Percentiles rank a stretch among this genome's conserved stretches.
Conservation (phyloP, 1,140 invertebrate genomes). For the Eriosoma lanigerum region DNA sequence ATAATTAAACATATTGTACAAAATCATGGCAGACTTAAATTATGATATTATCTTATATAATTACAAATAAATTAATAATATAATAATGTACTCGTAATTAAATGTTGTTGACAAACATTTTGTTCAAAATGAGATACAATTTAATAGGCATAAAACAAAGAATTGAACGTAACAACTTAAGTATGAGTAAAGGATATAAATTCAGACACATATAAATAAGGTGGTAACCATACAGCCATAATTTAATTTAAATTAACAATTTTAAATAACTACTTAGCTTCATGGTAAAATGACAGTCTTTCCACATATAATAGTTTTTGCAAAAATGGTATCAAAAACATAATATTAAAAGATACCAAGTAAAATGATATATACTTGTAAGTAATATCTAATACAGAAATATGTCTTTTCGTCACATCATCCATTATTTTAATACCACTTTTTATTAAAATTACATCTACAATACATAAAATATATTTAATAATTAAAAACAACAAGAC, state of each 20-base stretch:
- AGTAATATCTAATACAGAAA: conserved; percentile 67
- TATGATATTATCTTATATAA: conserved; percentile 5
- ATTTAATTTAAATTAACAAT: conserved; percentile 1
- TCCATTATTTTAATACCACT: conserved; percentile 65
- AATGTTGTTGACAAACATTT: not conserved
- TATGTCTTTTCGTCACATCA: conserved; percentile 8
- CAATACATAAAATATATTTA: conserved; percentile 68
- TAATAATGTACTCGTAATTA: not conserved
- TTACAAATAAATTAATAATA: not conserved
- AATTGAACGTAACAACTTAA: conserved; percentile 18
- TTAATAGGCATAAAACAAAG: not conserved
- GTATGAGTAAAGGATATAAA: not conserved
- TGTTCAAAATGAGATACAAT: conserved; percentile 20
- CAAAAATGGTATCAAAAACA: conserved; percentile 75
- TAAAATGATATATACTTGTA: conserved; percentile 79
- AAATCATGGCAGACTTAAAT: conserved; percentile 1
- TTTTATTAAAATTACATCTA: conserved; percentile 65
- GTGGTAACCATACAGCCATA: conserved; percentile 24
- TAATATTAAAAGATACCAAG: conserved; percentile 73
- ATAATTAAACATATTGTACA: not conserved
- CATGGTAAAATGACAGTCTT: conserved; percentile 79
- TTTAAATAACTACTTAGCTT: conserved; percentile 58
- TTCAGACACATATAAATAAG: not conserved
- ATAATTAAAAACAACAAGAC: conserved; percentile 71
- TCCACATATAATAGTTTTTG: conserved; percentile 77